These are phyloP conservation scores for Bambusicola thoracicus DNA, from an alignment of 2,113 vertebrate species.

Conservation along the genomic window DNA sequence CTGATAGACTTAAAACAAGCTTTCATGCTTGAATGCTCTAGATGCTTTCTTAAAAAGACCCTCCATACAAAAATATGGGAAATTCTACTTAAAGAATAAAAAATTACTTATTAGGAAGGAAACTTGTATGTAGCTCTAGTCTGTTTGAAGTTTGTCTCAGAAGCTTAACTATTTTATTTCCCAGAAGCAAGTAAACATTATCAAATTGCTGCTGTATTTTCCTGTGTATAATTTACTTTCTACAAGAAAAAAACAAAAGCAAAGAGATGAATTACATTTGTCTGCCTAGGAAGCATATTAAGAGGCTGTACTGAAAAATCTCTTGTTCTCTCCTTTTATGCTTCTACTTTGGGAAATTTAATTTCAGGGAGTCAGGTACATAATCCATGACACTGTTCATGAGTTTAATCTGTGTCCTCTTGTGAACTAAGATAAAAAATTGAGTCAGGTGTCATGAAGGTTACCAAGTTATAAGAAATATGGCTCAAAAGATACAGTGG, in stretches of 20 bases:
- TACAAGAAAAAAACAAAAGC: neutral
- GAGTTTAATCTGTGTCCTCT: conserved; percentile 30
- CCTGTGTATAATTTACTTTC: conserved; percentile 20
- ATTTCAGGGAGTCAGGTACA: conserved; percentile 37
- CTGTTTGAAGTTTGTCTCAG: conserved; percentile 7
- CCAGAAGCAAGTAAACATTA: conserved; percentile 41
- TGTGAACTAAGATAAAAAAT: conserved; percentile 51
- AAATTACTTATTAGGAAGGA: neutral
- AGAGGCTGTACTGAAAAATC: conserved; percentile 28
- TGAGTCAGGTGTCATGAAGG: conserved; percentile 28
- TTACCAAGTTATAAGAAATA: conserved; percentile 24
- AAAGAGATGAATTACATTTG: neutral
- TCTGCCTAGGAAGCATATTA: conserved; percentile 22
- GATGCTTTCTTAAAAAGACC: neutral
- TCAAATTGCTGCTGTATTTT: conserved; percentile 23
- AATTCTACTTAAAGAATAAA: neutral
- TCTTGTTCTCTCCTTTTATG: conserved; percentile 15
- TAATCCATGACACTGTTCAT: conserved; percentile 35
- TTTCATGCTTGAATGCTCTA: neutral
- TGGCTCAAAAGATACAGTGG: neutral
- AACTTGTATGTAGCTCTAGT: neutral
- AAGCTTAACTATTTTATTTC: conserved; percentile 37
- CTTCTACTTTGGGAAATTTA: conserved; percentile 32
- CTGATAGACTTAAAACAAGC: neutral
- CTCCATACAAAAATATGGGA: neutral